Percentiles rank a stretch among this genome's conserved stretches.
Evolutionary conservation across 2,888 invertebrate species (phyloP).

Genomic region (Thyatira batis): DNA sequence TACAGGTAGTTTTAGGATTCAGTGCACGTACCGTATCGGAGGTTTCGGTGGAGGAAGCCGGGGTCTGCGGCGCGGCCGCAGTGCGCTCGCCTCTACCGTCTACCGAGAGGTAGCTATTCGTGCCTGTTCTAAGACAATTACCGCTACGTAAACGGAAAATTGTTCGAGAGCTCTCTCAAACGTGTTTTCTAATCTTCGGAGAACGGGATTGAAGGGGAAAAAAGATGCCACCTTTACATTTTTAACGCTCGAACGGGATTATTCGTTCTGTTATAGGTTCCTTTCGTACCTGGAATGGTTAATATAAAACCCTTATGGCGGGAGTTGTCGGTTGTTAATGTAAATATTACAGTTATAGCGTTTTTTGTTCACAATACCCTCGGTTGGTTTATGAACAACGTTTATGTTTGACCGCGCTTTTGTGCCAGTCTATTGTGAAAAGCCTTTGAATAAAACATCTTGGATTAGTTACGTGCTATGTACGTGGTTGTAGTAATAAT

Average conservation of each 20-base stretch:
- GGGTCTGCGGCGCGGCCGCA: slow-evolving; percentile 64
- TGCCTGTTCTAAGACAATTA: slow-evolving; percentile 78
- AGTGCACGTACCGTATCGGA: slow-evolving; percentile 72
- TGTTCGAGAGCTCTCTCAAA: slow-evolving; percentile 69
- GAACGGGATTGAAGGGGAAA: slow-evolving; percentile 51
- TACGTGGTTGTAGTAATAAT: slow-evolving; percentile 20
- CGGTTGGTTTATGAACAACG: neutral
- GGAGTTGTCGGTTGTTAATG: slow-evolving; percentile 21
- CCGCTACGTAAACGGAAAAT: slow-evolving; percentile 79
- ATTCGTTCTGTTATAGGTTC: slow-evolving; percentile 36
- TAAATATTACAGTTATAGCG: slow-evolving; percentile 40
- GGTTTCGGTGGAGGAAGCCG: slow-evolving; percentile 61
- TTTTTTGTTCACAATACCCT: slow-evolving; percentile 25
- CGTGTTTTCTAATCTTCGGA: slow-evolving; percentile 75
- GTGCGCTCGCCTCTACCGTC: slow-evolving; percentile 55
- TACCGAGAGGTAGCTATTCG: slow-evolving; percentile 56
- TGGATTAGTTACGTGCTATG: slow-evolving; percentile 30
- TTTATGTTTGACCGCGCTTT: neutral
- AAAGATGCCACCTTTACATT: slow-evolving; percentile 53
- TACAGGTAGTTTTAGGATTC: slow-evolving; percentile 74
- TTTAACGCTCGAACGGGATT: slow-evolving; percentile 49
- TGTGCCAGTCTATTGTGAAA: slow-evolving; percentile 27
- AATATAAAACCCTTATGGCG: slow-evolving; percentile 30
- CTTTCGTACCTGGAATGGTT: slow-evolving; percentile 34
- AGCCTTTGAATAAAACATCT: slow-evolving; percentile 39